phyloP scores from a whole-genome alignment of 1,140 invertebrate genomes.

The Habropoda laboriosa region DNA sequence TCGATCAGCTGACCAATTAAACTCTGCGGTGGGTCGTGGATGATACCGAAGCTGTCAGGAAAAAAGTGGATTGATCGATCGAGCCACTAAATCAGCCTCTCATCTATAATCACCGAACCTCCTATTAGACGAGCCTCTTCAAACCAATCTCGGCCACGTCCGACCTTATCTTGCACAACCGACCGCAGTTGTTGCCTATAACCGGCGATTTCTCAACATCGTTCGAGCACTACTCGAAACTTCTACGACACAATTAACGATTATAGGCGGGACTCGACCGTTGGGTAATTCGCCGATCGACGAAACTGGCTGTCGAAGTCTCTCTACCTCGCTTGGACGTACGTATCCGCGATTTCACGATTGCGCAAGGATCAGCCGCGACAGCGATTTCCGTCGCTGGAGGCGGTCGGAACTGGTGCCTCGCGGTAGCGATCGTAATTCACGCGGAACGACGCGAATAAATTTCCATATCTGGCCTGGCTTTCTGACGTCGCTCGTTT shows the following conservation, averaged over 20 bases:
- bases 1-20: conserved; percentile 21
- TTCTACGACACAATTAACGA: conserved; percentile 3
- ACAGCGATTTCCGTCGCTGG: background rate
- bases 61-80: conserved; percentile 26
- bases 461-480: conserved; percentile 47
- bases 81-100: background rate
- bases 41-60: background rate
- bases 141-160: background rate
- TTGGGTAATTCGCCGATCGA: background rate
- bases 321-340: too few relatives aligned
- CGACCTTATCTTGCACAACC: background rate
- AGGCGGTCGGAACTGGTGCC: background rate
- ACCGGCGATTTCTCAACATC: too few relatives aligned
- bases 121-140: background rate
- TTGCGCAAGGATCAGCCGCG: conserved; percentile 21
- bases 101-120: conserved; percentile 1
- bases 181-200: too few relatives aligned
- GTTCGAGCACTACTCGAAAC: background rate
- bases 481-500: conserved; percentile 34
- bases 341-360: conserved; percentile 11
- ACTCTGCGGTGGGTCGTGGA: background rate
- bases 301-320: background rate
- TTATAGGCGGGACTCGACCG: background rate
- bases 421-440: conserved; percentile 44
- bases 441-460: conserved; percentile 36